These are phyloP conservation scores for Pempheris klunzingeri DNA, from an alignment of 2,797 vertebrate genomes.

Conservation along the genomic window DNA sequence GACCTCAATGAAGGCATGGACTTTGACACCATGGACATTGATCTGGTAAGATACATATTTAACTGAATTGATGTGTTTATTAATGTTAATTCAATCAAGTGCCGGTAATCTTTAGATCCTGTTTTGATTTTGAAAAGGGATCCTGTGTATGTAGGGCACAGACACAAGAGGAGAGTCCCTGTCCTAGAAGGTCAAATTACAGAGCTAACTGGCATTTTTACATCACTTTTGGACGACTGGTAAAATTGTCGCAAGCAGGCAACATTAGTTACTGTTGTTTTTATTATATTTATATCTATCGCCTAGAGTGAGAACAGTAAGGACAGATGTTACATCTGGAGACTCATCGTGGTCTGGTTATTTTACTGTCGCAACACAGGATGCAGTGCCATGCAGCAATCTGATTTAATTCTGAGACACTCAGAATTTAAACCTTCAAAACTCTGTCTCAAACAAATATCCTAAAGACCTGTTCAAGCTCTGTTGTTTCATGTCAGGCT, in stretches of 20 bases:
- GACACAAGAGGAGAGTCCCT: too few species aligned
- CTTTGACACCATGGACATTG: constrained; percentile 99
- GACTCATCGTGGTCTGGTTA: not conserved
- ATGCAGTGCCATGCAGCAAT: not conserved
- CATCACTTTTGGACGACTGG: not conserved
- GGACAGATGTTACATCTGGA: constrained; percentile 22
- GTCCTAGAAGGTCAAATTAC: not conserved
- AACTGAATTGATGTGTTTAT: not conserved
- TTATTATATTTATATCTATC: not conserved
- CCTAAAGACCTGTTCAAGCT: not conserved
- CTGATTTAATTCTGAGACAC: not conserved
- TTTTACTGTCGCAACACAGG: not conserved
- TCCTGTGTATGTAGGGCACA: not conserved
- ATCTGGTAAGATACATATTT: constrained; percentile 91
- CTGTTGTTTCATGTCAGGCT: not conserved
- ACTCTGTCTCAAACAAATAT: not conserved
- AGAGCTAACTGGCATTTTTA: not conserved
- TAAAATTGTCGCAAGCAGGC: not conserved
- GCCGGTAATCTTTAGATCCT: not conserved
- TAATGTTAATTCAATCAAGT: not conserved
- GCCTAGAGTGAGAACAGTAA: not conserved
- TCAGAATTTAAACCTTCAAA: not conserved
- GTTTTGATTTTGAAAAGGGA: not conserved
- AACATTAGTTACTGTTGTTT: constrained; percentile 3
- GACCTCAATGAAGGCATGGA: constrained; percentile 99